Conservation (phyloP, 2,888 invertebrate species). For the Polymixis flavicincta region DNA sequence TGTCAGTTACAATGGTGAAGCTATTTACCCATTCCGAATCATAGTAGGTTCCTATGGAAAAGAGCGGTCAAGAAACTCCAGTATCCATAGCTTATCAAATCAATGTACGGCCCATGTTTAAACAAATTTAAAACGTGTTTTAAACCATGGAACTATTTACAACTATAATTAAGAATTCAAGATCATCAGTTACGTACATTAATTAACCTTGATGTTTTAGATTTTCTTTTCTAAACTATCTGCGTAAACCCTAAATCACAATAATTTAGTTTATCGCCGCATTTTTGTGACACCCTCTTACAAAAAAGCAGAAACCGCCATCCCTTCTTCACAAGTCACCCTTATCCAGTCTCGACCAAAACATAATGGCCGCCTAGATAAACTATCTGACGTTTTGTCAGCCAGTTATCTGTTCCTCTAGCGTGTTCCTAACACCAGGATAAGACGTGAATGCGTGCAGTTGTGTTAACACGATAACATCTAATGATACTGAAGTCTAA, state of each 20-base stretch:
- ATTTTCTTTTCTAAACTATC: not conserved
- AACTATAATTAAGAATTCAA: too few species aligned
- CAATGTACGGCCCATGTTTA: too few species aligned
- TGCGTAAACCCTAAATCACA: not conserved
- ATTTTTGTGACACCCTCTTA: not conserved
- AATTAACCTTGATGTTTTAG: not conserved
- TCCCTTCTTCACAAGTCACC: not conserved
- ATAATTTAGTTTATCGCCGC: not conserved
- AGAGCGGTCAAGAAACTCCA: not conserved
- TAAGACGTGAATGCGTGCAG: constrained; percentile 36
- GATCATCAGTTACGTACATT: not conserved
- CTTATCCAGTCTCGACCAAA: not conserved
- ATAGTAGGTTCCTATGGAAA: not conserved
- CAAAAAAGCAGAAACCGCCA: not conserved
- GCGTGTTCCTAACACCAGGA: constrained; percentile 47
- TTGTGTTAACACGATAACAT: constrained; percentile 40
- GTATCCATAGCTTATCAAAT: too few species aligned
- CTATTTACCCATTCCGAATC: not conserved
- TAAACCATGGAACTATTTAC: too few species aligned
- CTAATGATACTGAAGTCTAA: constrained; percentile 20
- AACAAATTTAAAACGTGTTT: too few species aligned
- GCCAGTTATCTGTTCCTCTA: constrained; percentile 43
- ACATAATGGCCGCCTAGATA: constrained; percentile 29
- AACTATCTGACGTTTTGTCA: constrained; percentile 61
- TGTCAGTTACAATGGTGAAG: not conserved